Conservation (phyloP, 2,888 invertebrate species). For the Cylloceria caligata region DNA sequence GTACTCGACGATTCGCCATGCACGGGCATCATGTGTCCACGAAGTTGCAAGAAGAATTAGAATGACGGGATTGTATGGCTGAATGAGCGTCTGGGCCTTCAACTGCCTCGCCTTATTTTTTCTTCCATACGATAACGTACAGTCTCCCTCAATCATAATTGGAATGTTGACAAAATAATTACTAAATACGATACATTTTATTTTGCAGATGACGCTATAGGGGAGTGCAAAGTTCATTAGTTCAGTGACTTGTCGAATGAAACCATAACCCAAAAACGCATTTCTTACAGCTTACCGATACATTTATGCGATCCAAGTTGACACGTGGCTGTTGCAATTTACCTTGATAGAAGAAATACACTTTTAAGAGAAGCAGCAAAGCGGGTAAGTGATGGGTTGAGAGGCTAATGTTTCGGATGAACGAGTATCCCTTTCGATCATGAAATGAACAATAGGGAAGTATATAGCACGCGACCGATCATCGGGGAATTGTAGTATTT, state of each 20-base stretch:
- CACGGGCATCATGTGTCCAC: slow-evolving; percentile 67
- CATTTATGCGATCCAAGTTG: not conserved
- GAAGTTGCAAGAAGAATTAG: slow-evolving; percentile 61
- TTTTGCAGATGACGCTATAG: not conserved
- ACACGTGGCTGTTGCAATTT: not conserved
- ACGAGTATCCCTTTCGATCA: slow-evolving; percentile 35
- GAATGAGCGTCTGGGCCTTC: slow-evolving; percentile 29
- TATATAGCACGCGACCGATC: slow-evolving; percentile 60
- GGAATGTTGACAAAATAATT: slow-evolving; percentile 15
- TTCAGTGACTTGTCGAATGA: too few species aligned
- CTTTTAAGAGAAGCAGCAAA: not conserved
- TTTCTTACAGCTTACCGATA: too few species aligned
- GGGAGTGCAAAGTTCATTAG: not conserved
- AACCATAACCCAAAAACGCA: too few species aligned
- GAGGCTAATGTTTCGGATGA: slow-evolving; percentile 17
- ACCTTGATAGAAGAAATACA: not conserved
- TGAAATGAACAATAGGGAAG: slow-evolving; percentile 51
- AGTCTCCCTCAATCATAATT: slow-evolving; percentile 24
- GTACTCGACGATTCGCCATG: slow-evolving; percentile 61
- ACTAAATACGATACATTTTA: too few species aligned
- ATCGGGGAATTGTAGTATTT: slow-evolving; percentile 75
- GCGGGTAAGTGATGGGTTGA: not conserved
- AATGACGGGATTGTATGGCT: slow-evolving; percentile 7
- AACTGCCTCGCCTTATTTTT: slow-evolving; percentile 28
- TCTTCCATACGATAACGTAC: not conserved